Evolutionary conservation across 2,797 vertebrate species (phyloP).

Genomic region (Poeciliopsis gracilis): DNA sequence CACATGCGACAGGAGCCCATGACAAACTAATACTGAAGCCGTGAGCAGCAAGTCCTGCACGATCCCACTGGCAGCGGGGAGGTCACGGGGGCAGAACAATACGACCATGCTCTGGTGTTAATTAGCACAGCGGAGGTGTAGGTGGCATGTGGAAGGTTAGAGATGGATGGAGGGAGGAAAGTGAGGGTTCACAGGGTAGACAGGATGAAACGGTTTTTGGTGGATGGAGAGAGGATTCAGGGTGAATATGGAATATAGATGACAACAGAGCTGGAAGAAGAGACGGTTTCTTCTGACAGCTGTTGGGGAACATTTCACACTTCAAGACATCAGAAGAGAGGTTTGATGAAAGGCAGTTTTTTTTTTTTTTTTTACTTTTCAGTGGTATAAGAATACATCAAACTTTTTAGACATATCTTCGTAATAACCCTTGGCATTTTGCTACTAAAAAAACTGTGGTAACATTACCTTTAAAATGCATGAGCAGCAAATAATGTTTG

Average conservation of each 20-base stretch:
- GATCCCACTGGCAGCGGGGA: conserved; percentile 54
- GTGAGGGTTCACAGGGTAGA: conserved; percentile 32
- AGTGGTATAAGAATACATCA: background rate
- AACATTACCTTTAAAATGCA: conserved; percentile 59
- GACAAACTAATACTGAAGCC: conserved; percentile 70
- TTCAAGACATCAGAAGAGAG: conserved; percentile 11
- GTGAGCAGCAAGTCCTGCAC: conserved; percentile 34
- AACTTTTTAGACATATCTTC: conserved; percentile 21
- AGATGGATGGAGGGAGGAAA: conserved; percentile 54
- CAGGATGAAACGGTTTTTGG: conserved; percentile 39
- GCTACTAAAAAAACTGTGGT: conserved; percentile 38
- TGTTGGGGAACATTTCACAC: conserved; percentile 37
- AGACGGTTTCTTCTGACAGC: conserved; percentile 45
- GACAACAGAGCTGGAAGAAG: conserved; percentile 32
- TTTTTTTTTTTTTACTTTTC: conserved; percentile 2
- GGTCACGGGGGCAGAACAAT: conserved; percentile 69
- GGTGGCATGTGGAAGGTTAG: conserved; percentile 66
- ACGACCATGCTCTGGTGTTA: conserved; percentile 68
- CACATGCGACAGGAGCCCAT: conserved; percentile 54
- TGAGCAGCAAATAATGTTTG: conserved; percentile 57
- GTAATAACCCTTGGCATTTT: conserved; percentile 25
- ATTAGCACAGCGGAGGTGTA: conserved; percentile 71
- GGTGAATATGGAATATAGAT: conserved; percentile 57
- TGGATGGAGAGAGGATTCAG: conserved; percentile 38
- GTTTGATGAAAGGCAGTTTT: conserved; percentile 15